Conservation (phyloP, 2,888 invertebrate species). For the Drosophila melanocephala region DNA sequence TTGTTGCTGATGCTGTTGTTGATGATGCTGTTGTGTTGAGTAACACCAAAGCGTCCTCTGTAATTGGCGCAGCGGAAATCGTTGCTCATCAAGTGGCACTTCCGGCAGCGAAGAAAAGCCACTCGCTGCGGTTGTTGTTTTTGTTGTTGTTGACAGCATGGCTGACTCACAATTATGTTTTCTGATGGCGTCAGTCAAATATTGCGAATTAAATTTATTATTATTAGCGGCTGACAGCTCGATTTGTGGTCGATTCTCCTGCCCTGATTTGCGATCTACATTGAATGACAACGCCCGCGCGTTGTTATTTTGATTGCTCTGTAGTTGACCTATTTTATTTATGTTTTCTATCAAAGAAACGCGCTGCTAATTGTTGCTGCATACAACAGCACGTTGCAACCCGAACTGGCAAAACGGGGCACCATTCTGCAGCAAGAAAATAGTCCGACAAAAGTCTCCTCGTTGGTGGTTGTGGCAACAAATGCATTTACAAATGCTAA, state of each 20-base stretch:
- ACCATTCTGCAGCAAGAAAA: constrained; percentile 57
- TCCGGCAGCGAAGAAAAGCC: constrained; percentile 46
- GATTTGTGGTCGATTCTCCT: constrained; percentile 13
- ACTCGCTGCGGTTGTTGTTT: constrained; percentile 27
- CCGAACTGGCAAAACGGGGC: constrained; percentile 62
- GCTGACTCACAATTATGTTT: constrained; percentile 64
- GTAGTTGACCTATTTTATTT: constrained; percentile 67
- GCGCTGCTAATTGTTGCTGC: constrained; percentile 56
- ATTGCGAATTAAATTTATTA: constrained; percentile 65
- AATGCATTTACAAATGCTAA: constrained; percentile 55
- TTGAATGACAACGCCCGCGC: constrained; percentile 44
- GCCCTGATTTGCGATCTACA: constrained; percentile 9
- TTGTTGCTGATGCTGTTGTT: neutral
- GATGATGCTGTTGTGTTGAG: constrained; percentile 5
- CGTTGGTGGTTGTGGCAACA: constrained; percentile 39
- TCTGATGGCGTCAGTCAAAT: constrained; percentile 44
- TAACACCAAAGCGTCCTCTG: constrained; percentile 18
- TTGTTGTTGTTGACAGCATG: constrained; percentile 39
- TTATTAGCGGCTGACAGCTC: constrained; percentile 55
- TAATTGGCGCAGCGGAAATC: constrained; percentile 55
- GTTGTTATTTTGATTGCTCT: constrained; percentile 38
- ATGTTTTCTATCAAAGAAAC: constrained; percentile 27
- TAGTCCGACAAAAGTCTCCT: constrained; percentile 45
- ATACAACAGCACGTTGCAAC: constrained; percentile 68
- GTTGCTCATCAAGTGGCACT: constrained; percentile 53